Percentiles rank a stretch among this genome's conserved stretches.
These are phyloP conservation scores for Phalacrocorax aristotelis DNA, from an alignment of 2,113 vertebrate species.

Conservation along the genomic window DNA sequence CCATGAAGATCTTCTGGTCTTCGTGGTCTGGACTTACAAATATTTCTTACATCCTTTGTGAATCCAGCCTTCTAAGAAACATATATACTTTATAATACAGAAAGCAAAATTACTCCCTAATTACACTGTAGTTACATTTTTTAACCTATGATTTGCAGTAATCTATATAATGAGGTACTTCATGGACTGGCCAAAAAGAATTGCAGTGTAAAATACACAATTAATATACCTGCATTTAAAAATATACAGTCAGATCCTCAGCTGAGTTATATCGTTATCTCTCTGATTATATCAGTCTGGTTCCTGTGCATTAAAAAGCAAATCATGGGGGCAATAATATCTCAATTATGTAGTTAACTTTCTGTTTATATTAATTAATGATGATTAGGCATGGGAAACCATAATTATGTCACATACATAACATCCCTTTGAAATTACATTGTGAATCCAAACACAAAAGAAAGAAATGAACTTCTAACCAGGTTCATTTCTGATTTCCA, in stretches of 20 bases:
- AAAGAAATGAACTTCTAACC: neutral
- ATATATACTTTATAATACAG: neutral
- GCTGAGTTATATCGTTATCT: neutral
- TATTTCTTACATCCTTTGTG: neutral
- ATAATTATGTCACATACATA: conserved; percentile 29
- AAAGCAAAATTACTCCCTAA: neutral
- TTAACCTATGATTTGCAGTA: neutral
- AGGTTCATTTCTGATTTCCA: neutral
- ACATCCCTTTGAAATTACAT: neutral
- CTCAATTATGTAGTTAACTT: conserved; percentile 62
- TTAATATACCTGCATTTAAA: conserved; percentile 17
- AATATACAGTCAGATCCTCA: neutral
- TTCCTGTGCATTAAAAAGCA: conserved; percentile 44
- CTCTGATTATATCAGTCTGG: conserved; percentile 11
- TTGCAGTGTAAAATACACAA: neutral
- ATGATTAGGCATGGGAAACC: conserved; percentile 52
- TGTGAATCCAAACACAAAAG: conserved; percentile 28
- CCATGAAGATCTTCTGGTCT: neutral
- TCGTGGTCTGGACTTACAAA: neutral
- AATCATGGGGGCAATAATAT: conserved; percentile 45
- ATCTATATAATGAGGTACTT: neutral
- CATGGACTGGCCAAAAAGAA: neutral
- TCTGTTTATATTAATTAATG: conserved; percentile 60
- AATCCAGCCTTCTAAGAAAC: neutral
- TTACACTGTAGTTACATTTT: neutral